Percentiles rank a stretch among this genome's conserved stretches.
Conservation (phyloP, 1,140 invertebrate species). For the Acromyrmex echinatior region DNA sequence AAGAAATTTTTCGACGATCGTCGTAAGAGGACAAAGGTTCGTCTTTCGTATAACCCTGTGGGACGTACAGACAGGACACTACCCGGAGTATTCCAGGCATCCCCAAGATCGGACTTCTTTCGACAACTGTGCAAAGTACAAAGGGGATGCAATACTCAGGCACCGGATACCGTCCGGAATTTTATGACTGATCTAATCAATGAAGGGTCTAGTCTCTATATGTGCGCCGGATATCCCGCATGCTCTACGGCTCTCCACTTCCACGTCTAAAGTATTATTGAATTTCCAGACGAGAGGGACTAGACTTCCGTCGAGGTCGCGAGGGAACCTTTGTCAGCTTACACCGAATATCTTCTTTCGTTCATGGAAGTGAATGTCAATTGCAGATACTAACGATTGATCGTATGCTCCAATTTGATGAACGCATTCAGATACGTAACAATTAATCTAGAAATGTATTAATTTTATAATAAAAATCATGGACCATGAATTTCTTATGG, state of each 20-base stretch:
- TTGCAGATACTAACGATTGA: conserved; percentile 59
- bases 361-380: conserved; percentile 59
- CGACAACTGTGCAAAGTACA: conserved; percentile 63
- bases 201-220: conserved; percentile 59
- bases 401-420: background rate
- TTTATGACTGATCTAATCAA: conserved; percentile 65
- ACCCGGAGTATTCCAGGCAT: conserved; percentile 34
- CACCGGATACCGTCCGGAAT: conserved; percentile 49
- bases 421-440: background rate
- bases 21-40: conserved; percentile 41
- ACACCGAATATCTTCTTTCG: conserved; percentile 65
- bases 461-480: conserved; percentile 13
- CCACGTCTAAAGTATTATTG: conserved; percentile 63
- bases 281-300: conserved; percentile 55
- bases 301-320: conserved; percentile 58
- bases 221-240: conserved; percentile 56
- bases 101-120: conserved; percentile 48
- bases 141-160: conserved; percentile 53
- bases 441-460: background rate
- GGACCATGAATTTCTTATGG: background rate
- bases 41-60: background rate
- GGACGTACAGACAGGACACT: background rate
- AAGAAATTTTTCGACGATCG: conserved; percentile 50
- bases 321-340: conserved; percentile 59
- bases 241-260: conserved; percentile 50